Percentiles rank a stretch among this genome's conserved stretches.
phyloP scores from a whole-genome alignment of 2,113 vertebrate species.

The Holacanthus passer region DNA sequence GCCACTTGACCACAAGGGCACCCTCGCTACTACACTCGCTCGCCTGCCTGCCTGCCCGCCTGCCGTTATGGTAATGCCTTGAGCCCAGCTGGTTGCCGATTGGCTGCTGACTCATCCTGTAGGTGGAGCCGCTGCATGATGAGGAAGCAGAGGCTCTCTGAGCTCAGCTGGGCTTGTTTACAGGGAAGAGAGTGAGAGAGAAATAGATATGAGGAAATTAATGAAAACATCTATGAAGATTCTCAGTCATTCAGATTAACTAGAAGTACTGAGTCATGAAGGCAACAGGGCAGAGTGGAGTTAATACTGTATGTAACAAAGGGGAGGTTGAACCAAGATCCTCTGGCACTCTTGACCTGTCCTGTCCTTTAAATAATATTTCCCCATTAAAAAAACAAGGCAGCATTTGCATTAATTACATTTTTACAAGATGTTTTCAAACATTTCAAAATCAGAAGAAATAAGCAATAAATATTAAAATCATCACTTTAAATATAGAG shows the following conservation, averaged over 20 bases:
- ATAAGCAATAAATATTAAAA: neutral
- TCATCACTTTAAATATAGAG: neutral
- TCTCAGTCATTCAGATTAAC: neutral
- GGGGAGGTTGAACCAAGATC: neutral
- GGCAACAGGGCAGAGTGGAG: neutral
- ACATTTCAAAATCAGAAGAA: neutral
- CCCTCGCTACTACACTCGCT: conserved; percentile 52
- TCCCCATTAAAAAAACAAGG: neutral
- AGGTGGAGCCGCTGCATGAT: conserved; percentile 53
- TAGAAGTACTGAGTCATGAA: neutral
- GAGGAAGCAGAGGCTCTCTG: conserved; percentile 45
- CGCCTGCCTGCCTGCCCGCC: conserved; percentile 46
- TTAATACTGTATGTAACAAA: neutral
- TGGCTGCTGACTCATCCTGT: conserved; percentile 60
- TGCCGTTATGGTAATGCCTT: conserved; percentile 68
- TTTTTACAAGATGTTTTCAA: neutral
- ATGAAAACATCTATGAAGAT: conserved; percentile 4
- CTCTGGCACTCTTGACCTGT: neutral
- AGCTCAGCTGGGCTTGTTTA: conserved; percentile 81
- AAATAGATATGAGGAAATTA: neutral
- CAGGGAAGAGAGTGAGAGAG: conserved; percentile 29
- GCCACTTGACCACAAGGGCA: conserved; percentile 71
- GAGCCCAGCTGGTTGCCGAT: conserved; percentile 48
- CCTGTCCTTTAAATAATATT: neutral
- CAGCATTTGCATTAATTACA: neutral